Conservation (phyloP, 2,888 invertebrate genomes). For the Anthrax anthrax region DNA sequence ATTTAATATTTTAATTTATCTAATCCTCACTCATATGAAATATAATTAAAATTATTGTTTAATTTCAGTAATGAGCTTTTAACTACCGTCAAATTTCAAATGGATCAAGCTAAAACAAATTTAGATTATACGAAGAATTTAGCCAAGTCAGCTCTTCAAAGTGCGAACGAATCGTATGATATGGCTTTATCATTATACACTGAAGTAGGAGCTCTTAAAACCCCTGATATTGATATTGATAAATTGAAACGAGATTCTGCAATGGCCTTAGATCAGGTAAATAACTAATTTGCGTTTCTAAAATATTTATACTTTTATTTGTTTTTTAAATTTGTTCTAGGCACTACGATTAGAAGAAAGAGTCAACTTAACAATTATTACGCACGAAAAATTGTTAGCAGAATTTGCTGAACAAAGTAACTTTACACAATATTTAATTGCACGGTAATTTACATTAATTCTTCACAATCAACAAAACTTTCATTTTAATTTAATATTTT, state of each 20-base stretch:
- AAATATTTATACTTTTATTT: background rate
- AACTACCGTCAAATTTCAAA: conserved; percentile 44
- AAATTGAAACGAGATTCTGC: conserved; percentile 51
- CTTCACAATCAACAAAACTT: no score
- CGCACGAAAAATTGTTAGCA: conserved; percentile 40
- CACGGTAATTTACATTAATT: background rate
- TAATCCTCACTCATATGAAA: conserved; percentile 15
- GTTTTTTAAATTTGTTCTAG: background rate
- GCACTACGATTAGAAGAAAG: conserved; percentile 13
- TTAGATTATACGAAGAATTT: conserved; percentile 52
- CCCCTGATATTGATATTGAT: conserved; percentile 63
- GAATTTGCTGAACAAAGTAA: conserved; percentile 28
- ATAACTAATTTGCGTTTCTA: background rate
- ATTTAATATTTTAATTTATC: background rate
- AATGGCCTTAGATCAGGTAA: conserved; percentile 51
- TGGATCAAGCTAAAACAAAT: conserved; percentile 53
- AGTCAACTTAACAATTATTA: conserved; percentile 22
- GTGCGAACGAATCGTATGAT: conserved; percentile 64
- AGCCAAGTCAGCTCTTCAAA: conserved; percentile 57
- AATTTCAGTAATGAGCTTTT: conserved; percentile 48
- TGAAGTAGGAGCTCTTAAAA: conserved; percentile 60
- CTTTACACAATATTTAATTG: background rate
- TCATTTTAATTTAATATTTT: no score
- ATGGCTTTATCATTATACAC: conserved; percentile 68
- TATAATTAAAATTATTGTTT: conserved; percentile 1